A percentile compares a stretch with the other conserved stretches of the same genome.
These are phyloP conservation scores for Protobothrops mucrosquamatus DNA, from an alignment of 2,113 vertebrate species.

Conservation along the genomic window DNA sequence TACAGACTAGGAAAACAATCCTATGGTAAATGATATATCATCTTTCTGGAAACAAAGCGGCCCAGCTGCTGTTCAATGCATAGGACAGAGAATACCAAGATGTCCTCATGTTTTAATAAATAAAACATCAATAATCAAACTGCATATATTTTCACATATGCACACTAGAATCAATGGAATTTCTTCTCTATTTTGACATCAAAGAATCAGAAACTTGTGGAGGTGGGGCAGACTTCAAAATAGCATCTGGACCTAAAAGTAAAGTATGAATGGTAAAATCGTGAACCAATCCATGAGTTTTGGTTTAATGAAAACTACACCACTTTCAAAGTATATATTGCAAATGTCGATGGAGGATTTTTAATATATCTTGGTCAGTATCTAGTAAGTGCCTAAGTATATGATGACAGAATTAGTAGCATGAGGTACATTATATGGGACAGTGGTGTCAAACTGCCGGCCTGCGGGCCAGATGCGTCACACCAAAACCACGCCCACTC, in stretches of 20 bases:
- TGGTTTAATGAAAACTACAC: not conserved
- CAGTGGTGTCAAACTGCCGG: too few species aligned
- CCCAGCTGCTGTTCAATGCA: not conserved
- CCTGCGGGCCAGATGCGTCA: too few species aligned
- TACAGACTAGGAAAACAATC: not conserved
- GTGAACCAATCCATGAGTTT: not conserved
- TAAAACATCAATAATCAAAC: not conserved
- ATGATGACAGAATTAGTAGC: not conserved
- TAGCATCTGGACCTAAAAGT: not conserved
- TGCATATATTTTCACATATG: not conserved
- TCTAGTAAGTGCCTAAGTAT: not conserved
- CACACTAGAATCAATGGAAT: not conserved
- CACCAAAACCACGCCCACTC: too few species aligned
- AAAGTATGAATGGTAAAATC: not conserved
- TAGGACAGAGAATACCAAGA: not conserved
- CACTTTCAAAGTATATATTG: not conserved
- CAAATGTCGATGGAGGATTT: not conserved
- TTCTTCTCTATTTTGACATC: not conserved
- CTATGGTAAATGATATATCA: not conserved
- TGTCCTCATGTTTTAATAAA: not conserved
- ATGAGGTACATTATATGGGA: conserved; percentile 16
- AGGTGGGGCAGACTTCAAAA: not conserved
- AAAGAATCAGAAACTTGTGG: not conserved
- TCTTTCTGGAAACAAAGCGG: not conserved
- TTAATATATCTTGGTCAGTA: not conserved